A percentile compares a stretch with the other conserved stretches of the same genome.
These are phyloP conservation scores for Botia kubotai DNA, from an alignment of 2,797 vertebrate species.

Conservation along the genomic window DNA sequence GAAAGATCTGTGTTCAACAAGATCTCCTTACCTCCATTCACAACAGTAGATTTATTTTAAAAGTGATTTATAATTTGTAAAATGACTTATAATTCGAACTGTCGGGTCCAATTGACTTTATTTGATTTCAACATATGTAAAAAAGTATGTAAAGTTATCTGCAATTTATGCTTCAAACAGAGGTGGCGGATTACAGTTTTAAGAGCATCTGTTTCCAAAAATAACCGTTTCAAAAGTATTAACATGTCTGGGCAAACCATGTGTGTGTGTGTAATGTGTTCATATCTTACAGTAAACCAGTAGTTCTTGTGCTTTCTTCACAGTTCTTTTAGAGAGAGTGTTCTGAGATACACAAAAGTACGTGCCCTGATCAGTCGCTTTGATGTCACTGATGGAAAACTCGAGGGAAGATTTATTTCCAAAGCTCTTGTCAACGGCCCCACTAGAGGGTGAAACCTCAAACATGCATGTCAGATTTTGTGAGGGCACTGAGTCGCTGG, in stretches of 20 bases:
- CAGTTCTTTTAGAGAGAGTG: slow-evolving; percentile 63
- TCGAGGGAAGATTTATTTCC: slow-evolving; percentile 47
- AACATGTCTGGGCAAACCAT: neutral
- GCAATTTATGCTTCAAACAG: too few species aligned
- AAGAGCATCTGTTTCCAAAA: too few species aligned
- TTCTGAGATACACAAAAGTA: slow-evolving; percentile 80
- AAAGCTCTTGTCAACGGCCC: slow-evolving; percentile 46
- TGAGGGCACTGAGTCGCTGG: slow-evolving; percentile 63
- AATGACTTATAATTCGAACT: too few species aligned
- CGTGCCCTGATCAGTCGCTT: slow-evolving; percentile 75
- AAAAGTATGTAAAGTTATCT: too few species aligned
- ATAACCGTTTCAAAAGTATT: too few species aligned
- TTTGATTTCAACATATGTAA: too few species aligned
- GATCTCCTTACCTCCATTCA: too few species aligned
- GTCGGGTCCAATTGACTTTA: too few species aligned
- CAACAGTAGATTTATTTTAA: too few species aligned
- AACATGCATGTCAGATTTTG: slow-evolving; percentile 75
- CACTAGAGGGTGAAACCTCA: slow-evolving; percentile 30
- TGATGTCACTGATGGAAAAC: slow-evolving; percentile 70
- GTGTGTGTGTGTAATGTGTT: neutral
- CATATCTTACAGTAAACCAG: slow-evolving; percentile 86
- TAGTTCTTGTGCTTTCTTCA: slow-evolving; percentile 71
- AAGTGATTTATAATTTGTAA: too few species aligned
- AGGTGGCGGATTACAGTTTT: too few species aligned
- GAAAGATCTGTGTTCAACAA: too few species aligned